Conservation (phyloP, 2,113 vertebrate species). For the Trochalopteron elliotii region DNA sequence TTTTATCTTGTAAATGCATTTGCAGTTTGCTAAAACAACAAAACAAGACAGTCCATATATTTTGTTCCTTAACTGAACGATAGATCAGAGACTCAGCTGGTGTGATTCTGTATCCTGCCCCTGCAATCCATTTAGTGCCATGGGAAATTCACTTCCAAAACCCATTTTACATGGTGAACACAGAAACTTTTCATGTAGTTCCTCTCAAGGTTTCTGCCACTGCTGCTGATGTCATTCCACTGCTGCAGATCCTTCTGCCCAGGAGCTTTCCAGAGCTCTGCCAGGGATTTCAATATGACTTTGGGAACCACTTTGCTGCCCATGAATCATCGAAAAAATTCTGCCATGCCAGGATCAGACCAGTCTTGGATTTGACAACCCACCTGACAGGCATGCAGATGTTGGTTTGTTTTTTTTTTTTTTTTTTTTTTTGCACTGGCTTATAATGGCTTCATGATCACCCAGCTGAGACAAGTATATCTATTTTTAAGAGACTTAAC, state of each 20-base stretch:
- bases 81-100: background rate
- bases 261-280: rapidly evolving
- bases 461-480: background rate
- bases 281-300: background rate
- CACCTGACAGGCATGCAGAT: background rate
- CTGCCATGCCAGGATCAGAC: background rate
- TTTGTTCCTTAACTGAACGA: background rate
- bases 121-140: background rate
- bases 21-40: background rate
- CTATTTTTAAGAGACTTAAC: background rate
- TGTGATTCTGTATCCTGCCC: background rate
- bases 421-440: background rate
- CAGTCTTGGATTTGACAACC: background rate
- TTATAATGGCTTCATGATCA: background rate
- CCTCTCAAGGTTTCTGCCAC: background rate
- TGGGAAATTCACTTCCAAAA: background rate
- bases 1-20: conserved; percentile 13
- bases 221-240: background rate
- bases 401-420: background rate
- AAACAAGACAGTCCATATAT: background rate
- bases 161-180: background rate
- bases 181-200: background rate
- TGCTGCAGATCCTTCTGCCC: background rate
- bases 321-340: background rate
- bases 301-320: background rate